A percentile compares a stretch with the other conserved stretches of the same genome.
phyloP scores from a whole-genome alignment of 2,888 invertebrate species.

The Leptinotarsa haldemani region DNA sequence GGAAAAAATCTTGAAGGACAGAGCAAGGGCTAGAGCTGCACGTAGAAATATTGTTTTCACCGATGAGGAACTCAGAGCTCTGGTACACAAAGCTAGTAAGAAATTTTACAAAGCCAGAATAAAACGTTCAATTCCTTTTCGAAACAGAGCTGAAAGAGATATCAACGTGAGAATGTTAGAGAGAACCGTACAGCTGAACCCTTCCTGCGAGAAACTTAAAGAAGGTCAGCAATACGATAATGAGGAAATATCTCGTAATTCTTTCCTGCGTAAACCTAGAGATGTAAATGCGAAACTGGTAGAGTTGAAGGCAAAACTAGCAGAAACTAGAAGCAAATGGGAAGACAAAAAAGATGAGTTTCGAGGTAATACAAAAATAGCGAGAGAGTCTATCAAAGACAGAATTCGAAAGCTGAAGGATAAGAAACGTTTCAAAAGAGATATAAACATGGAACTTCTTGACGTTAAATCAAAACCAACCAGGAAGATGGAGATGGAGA shows the following conservation, averaged over 20 bases:
- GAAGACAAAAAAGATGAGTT: conserved; percentile 42
- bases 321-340: conserved; percentile 35
- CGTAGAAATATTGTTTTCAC: conserved; percentile 55
- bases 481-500: conserved; percentile 31
- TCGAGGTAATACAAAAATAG: conserved; percentile 33
- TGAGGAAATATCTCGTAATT: neutral
- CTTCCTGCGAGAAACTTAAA: neutral
- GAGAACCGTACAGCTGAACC: conserved; percentile 6
- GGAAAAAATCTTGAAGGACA: conserved; percentile 55
- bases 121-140: conserved; percentile 33
- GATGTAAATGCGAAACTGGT: conserved; percentile 37
- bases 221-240: conserved; percentile 3
- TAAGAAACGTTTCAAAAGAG: conserved; percentile 48
- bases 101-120: conserved; percentile 47
- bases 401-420: conserved; percentile 37
- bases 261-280: conserved; percentile 23
- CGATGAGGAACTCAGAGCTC: conserved; percentile 56
- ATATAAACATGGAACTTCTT: conserved; percentile 59
- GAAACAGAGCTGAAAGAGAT: conserved; percentile 41
- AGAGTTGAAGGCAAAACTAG: conserved; percentile 30
- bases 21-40: conserved; percentile 56
- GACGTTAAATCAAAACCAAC: conserved; percentile 47
- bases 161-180: conserved; percentile 49
- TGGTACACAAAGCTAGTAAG: conserved; percentile 54
- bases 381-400: conserved; percentile 35